Evolutionary conservation across 2,797 vertebrate genomes (phyloP).

Genomic region (Phrynocephalus guinanensis): DNA sequence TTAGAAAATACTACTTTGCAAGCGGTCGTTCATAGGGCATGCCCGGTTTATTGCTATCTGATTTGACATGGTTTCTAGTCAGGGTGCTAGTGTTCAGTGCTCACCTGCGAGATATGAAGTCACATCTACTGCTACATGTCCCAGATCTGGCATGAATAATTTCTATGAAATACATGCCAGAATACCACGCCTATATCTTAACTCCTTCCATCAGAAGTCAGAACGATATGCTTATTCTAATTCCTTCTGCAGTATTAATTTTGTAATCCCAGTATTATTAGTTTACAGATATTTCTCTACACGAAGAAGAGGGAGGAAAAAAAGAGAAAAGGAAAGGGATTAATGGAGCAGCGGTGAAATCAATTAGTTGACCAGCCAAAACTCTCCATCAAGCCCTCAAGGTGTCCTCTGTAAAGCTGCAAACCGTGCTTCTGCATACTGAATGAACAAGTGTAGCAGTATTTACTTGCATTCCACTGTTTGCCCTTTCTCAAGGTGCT

Average conservation of each 20-base stretch:
- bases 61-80: background rate
- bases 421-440: background rate
- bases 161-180: background rate
- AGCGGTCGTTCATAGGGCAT: too few species aligned
- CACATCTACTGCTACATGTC: background rate
- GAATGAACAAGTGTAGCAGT: constrained; percentile 17
- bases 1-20: too few species aligned
- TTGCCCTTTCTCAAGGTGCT: constrained; percentile 24
- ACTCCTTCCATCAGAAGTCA: background rate
- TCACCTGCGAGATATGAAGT: background rate
- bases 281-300: constrained; percentile 10
- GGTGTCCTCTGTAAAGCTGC: constrained; percentile 6
- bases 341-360: background rate
- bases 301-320: background rate
- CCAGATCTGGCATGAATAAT: background rate
- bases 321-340: background rate
- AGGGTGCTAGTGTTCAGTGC: background rate
- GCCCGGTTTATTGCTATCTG: too few species aligned
- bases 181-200: background rate
- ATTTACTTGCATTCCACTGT: constrained; percentile 17
- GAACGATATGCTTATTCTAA: background rate
- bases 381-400: constrained; percentile 4
- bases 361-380: constrained; percentile 22
- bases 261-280: background rate
- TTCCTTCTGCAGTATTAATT: background rate